These are phyloP conservation scores for Oxystoma pomonae DNA, from an alignment of 2,888 invertebrate species.

Conservation along the genomic window DNA sequence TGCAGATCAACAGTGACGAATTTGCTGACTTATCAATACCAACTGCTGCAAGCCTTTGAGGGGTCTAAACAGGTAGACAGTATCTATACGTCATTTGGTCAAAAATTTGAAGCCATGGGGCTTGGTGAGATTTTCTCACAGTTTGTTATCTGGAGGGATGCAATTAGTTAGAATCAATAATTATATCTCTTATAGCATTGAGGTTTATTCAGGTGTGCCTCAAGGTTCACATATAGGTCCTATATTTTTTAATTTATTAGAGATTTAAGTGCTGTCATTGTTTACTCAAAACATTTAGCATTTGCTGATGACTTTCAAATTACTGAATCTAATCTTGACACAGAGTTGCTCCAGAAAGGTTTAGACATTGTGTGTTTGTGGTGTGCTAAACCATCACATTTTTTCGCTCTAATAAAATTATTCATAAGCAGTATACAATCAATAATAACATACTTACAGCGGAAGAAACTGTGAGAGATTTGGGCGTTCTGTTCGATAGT, in stretches of 20 bases:
- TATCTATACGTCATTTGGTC: background rate
- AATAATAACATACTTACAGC: background rate
- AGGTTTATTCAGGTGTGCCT: background rate
- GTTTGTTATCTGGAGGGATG: background rate
- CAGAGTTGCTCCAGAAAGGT: background rate
- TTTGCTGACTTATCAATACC: background rate
- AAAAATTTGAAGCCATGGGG: background rate
- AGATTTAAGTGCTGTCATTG: background rate
- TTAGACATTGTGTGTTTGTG: background rate
- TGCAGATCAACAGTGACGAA: constrained; percentile 8
- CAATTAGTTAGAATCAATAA: background rate
- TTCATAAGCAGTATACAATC: too few species aligned
- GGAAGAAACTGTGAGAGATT: background rate
- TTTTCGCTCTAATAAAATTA: too few species aligned
- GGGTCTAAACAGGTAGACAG: background rate
- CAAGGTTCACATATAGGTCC: background rate
- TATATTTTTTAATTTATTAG: background rate
- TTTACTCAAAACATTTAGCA: background rate
- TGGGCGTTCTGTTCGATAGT: background rate
- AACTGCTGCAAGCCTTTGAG: background rate
- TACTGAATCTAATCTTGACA: background rate
- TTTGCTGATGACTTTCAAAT: background rate
- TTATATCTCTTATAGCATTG: background rate
- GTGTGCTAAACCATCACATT: too few species aligned
- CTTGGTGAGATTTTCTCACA: background rate